These are phyloP conservation scores for Anabas testudineus DNA, from an alignment of 2,797 vertebrate genomes.

Conservation along the genomic window DNA sequence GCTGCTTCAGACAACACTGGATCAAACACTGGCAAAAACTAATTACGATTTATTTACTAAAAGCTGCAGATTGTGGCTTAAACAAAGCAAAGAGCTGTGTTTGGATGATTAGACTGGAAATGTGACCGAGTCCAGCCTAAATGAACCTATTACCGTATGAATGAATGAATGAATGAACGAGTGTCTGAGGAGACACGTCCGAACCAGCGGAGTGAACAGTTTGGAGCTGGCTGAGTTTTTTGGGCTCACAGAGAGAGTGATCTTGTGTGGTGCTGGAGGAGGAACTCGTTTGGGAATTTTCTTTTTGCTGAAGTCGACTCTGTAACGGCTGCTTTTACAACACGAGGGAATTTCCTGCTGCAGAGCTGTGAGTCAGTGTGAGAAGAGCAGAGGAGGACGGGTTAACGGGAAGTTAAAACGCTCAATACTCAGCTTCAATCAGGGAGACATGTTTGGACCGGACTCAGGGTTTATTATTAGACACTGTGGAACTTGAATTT, in stretches of 20 bases:
- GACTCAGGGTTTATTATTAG: background rate
- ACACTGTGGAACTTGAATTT: background rate
- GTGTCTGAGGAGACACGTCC: too few relatives aligned
- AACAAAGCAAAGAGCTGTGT: too few relatives aligned
- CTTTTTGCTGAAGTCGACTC: background rate
- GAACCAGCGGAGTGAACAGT: too few relatives aligned
- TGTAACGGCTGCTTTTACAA: constrained; percentile 38
- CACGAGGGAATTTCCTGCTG: constrained; percentile 61
- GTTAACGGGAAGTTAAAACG: background rate
- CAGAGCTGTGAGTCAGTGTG: constrained; percentile 35
- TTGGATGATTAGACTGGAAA: too few relatives aligned
- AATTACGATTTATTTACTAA: too few relatives aligned
- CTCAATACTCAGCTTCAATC: background rate
- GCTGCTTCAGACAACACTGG: too few relatives aligned
- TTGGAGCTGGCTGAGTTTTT: background rate
- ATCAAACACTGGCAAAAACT: too few relatives aligned
- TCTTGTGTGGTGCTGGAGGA: constrained; percentile 42
- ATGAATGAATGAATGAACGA: too few relatives aligned
- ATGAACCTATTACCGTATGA: too few relatives aligned
- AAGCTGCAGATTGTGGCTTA: too few relatives aligned
- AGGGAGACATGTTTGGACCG: background rate
- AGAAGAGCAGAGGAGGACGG: background rate
- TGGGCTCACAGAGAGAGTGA: background rate
- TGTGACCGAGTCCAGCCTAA: too few relatives aligned
- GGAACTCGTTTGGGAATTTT: constrained; percentile 38